A percentile compares a stretch with the other conserved stretches of the same genome.
phyloP scores from a whole-genome alignment of 2,113 vertebrate genomes.

The Cephalophus harveyi region DNA sequence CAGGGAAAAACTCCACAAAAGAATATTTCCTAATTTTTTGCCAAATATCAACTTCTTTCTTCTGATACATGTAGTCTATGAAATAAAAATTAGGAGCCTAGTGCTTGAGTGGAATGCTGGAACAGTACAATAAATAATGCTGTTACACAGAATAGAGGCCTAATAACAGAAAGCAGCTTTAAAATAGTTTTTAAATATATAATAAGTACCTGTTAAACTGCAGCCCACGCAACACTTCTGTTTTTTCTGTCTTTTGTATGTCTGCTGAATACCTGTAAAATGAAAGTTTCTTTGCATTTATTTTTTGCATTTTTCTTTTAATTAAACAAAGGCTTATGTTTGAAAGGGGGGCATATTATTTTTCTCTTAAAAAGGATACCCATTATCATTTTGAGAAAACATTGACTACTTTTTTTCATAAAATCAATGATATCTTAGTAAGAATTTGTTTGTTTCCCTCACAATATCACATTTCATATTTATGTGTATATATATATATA shows the following conservation, averaged over 20 bases:
- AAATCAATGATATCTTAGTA: not conserved
- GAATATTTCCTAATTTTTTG: slow-evolving; percentile 1
- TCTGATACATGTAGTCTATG: not conserved
- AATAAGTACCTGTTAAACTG: not conserved
- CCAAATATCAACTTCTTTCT: not conserved
- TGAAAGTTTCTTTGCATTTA: not conserved
- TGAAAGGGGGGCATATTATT: not conserved
- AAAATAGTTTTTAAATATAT: slow-evolving; percentile 35
- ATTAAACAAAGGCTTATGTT: not conserved
- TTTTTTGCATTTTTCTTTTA: not conserved
- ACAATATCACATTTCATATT: not conserved
- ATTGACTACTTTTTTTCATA: not conserved
- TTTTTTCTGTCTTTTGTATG: not conserved
- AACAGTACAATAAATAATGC: not conserved
- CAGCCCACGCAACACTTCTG: not conserved
- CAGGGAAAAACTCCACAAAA: not conserved
- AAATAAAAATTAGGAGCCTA: not conserved
- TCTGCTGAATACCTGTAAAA: not conserved
- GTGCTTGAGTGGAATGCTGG: not conserved
- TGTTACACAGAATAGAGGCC: not conserved
- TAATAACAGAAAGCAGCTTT: not conserved
- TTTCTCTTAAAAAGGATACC: not conserved
- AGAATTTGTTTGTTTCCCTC: not conserved
- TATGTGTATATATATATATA: not conserved
- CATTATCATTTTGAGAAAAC: not conserved